Percentiles rank a stretch among this genome's conserved stretches.
Evolutionary conservation across 2,797 vertebrate genomes (phyloP).

Genomic region (Oreochromis mossambicus): DNA sequence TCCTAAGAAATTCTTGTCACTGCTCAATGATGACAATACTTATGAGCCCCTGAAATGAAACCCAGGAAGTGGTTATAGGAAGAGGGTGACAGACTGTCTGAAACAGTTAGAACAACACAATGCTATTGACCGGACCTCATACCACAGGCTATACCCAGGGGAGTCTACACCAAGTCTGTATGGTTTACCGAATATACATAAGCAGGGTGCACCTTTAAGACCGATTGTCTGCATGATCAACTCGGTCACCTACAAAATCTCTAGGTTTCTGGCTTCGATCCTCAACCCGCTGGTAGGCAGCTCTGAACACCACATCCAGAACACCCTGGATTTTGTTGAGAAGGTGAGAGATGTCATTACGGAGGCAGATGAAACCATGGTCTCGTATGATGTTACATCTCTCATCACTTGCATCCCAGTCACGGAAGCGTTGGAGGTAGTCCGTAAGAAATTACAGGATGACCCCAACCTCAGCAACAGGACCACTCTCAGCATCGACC

Average conservation of each 20-base stretch:
- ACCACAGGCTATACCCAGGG: neutral
- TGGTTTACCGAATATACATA: neutral
- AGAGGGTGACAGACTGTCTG: neutral
- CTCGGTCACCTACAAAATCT: fast-evolving
- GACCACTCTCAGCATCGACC: too few relatives aligned
- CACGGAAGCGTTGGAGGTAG: fast-evolving
- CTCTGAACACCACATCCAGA: neutral
- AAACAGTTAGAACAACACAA: neutral
- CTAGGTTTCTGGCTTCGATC: fast-evolving
- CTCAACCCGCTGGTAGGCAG: fast-evolving
- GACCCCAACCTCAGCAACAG: too few relatives aligned
- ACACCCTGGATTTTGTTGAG: neutral
- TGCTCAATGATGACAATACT: fast-evolving
- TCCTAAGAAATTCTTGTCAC: neutral
- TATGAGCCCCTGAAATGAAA: neutral
- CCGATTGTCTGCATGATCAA: fast-evolving
- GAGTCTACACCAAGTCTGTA: neutral
- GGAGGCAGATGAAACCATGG: neutral
- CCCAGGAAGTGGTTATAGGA: neutral
- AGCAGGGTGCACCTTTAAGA: fast-evolving
- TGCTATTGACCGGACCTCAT: fast-evolving
- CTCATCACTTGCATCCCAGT: neutral
- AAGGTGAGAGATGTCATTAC: fast-evolving
- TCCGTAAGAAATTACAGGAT: too few relatives aligned
- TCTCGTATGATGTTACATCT: neutral